Percentiles rank a stretch among this genome's conserved stretches.
Conservation (phyloP, 2,888 invertebrate species). For the Cataglyphis rosenhaueri region DNA sequence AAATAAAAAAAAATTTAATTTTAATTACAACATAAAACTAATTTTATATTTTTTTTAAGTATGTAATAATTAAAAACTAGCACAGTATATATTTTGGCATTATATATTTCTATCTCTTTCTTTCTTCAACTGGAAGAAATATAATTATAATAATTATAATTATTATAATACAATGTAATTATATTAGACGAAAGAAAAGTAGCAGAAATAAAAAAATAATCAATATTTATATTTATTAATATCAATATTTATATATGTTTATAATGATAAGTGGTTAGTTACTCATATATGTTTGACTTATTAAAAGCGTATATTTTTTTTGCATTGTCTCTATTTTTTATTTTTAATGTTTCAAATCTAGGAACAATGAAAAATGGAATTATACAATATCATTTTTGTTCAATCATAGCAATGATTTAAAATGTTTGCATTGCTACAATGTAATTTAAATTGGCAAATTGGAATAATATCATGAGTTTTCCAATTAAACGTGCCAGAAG, state of each 20-base stretch:
- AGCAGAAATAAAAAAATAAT: neutral
- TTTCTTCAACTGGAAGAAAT: neutral
- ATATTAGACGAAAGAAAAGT: neutral
- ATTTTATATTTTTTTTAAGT: neutral
- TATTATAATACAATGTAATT: neutral
- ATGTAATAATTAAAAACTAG: neutral
- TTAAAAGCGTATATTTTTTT: constrained; percentile 3
- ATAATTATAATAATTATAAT: neutral
- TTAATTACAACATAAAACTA: neutral
- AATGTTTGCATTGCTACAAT: neutral
- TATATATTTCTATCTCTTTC: neutral
- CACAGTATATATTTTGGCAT: neutral
- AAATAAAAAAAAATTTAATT: neutral
- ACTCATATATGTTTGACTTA: neutral
- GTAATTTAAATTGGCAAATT: constrained; percentile 5
- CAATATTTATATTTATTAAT: neutral
- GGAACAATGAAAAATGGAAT: constrained; percentile 1
- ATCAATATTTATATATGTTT: neutral
- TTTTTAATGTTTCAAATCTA: constrained; percentile 8
- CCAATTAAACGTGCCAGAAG: neutral
- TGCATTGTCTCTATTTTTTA: neutral
- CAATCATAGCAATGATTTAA: neutral
- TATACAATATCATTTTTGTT: neutral
- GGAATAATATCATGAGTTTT: neutral
- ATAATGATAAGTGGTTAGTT: neutral